Evolutionary conservation across 2,888 invertebrate genomes (phyloP).

Genomic region (Orthosia cruda): DNA sequence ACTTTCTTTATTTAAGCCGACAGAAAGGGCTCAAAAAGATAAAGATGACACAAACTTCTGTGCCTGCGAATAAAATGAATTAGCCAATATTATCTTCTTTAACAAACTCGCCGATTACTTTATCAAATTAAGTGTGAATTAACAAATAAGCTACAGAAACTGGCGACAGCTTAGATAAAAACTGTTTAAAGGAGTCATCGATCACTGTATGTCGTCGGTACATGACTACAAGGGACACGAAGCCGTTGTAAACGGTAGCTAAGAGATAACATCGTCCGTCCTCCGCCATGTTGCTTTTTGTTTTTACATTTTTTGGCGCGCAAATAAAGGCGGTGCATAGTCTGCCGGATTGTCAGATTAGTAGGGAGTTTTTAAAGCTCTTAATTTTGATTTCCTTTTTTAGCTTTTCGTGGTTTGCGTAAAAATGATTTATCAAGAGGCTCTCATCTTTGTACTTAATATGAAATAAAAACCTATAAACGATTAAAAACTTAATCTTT

Average conservation of each 20-base stretch:
- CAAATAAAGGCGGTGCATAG: conserved; percentile 57
- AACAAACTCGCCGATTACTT: conserved; percentile 34
- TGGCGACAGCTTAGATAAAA: conserved; percentile 35
- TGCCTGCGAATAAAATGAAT: conserved; percentile 4
- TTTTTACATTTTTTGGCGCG: conserved; percentile 64
- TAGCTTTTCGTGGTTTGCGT: background rate
- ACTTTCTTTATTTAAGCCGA: conserved; percentile 2
- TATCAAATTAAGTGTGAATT: conserved; percentile 51
- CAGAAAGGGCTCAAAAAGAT: background rate
- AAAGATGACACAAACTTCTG: background rate
- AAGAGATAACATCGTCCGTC: conserved; percentile 79
- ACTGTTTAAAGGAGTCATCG: conserved; percentile 54
- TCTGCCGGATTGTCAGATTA: conserved; percentile 56
- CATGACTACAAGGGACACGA: conserved; percentile 50
- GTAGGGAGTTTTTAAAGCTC: conserved; percentile 21
- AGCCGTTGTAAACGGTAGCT: conserved; percentile 80
- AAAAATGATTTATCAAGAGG: background rate
- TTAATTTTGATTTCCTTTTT: conserved; percentile 9
- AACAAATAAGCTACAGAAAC: conserved; percentile 53
- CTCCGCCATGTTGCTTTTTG: conserved; percentile 74
- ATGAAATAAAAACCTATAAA: background rate
- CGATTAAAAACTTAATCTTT: conserved; percentile 12
- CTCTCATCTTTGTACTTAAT: background rate
- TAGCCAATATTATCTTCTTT: conserved; percentile 24
- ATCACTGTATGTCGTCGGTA: conserved; percentile 61